These are phyloP conservation scores for Denticeps clupeoides DNA, from an alignment of 2,797 vertebrate species.

Conservation along the genomic window DNA sequence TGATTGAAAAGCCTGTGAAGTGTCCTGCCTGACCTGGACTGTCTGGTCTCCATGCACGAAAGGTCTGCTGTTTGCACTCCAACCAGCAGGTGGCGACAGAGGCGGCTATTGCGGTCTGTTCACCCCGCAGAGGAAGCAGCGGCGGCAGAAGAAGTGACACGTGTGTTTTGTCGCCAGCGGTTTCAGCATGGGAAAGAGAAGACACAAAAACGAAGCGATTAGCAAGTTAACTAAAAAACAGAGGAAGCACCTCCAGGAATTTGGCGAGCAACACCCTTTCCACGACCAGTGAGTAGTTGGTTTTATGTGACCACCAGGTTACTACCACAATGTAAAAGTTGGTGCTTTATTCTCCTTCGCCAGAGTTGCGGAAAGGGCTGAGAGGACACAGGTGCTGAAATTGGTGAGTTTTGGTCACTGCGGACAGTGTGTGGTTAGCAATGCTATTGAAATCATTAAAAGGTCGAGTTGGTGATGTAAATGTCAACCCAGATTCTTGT, in stretches of 20 bases:
- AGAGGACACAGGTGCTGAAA: slow-evolving; percentile 65
- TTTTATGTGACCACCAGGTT: no score
- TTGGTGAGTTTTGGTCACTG: slow-evolving; percentile 62
- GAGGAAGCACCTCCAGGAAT: slow-evolving; percentile 84
- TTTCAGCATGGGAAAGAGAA: slow-evolving; percentile 72
- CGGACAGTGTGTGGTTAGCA: not conserved
- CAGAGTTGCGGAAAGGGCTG: slow-evolving; percentile 64
- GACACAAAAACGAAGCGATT: slow-evolving; percentile 45
- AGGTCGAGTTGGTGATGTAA: not conserved
- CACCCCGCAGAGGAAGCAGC: slow-evolving; percentile 18
- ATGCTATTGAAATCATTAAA: not conserved
- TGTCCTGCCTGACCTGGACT: no score
- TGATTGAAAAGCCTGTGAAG: no score
- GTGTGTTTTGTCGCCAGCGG: no score
- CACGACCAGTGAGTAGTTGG: slow-evolving; percentile 63
- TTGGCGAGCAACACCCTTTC: slow-evolving; percentile 88
- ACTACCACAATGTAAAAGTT: no score
- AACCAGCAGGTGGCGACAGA: no score
- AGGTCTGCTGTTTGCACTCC: no score
- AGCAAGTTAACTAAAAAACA: slow-evolving; percentile 74
- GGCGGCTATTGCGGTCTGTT: no score
- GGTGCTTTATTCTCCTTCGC: slow-evolving; percentile 12
- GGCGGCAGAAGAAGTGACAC: slow-evolving; percentile 9
- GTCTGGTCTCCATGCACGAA: no score
- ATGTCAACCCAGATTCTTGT: not conserved